Base-by-base conservation (phyloP, 2,888 invertebrate species). In the Sesamia inferens region DNA sequence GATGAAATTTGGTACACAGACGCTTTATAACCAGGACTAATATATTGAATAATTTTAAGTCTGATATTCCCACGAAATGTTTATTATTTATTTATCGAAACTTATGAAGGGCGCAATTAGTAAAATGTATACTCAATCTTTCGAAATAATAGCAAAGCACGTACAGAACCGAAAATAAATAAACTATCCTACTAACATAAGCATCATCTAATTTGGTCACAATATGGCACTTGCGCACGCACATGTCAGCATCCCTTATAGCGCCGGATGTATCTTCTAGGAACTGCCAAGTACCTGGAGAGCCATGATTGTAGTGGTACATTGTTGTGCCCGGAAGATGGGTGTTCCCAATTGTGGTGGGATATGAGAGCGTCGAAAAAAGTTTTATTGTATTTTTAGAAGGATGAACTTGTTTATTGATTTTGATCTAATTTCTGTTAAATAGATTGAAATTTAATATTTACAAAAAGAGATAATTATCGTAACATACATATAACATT, bases 231-330 rank as follows among this genome's bases (percentile, higher is more conserved):
- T 85, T 83, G 80, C 68, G 71, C 81, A 78, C 68, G 81, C 83
- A 85, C 83, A 88, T 88, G 88, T 81, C 80, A 76, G 71, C 84
- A 83, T 85, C 87, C 86, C 84, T 75, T 81, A 76, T 72, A 82
- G 85, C 86, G 84, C 87, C 88, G 89, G 88, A 88, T 87, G 85
- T 81, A 74, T 67, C 82, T 83, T 82, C 86, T 86, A 84, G 79
- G 47, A 68, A 84, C 66, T 79, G 78, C 63, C 44, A 84, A 78
- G 73, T 81, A 85, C 80, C 84, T 83, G 83, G 42, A 69, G 68
- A 39, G 62, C 81, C 14, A 85, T 39, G 39, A 39, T 83, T 84
- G 74, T 81, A 55, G 42, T 62, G 81, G 72, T 16, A 51, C 63
- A 85, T 81, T 79, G 76, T 85, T 76, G 48, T 16, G 58, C 68